These are phyloP conservation scores for Lucinisca nassula DNA, from an alignment of 2,888 invertebrate genomes.

Conservation along the genomic window DNA sequence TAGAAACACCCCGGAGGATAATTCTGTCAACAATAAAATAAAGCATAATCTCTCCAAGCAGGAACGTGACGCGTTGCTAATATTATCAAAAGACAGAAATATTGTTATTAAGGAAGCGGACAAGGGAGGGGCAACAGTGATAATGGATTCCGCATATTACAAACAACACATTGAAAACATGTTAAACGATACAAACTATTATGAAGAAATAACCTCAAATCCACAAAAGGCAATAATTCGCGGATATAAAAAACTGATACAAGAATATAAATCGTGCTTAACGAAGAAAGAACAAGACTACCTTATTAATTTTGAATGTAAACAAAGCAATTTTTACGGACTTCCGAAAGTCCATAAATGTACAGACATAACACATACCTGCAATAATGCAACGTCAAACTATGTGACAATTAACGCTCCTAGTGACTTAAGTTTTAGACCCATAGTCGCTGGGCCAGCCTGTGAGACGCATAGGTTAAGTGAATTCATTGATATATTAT, in stretches of 20 bases:
- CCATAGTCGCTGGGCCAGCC: not conserved
- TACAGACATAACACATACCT: too few relatives aligned
- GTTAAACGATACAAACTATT: not conserved
- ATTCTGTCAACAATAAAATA: not conserved
- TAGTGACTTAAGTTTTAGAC: not conserved
- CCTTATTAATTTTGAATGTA: not conserved
- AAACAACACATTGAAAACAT: not conserved
- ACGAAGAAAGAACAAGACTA: not conserved
- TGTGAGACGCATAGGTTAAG: not conserved
- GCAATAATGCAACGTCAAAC: too few relatives aligned
- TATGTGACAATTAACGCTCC: too few relatives aligned
- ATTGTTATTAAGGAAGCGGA: constrained; percentile 27
- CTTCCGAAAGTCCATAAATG: not conserved
- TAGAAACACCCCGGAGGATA: not conserved
- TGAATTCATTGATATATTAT: not conserved
- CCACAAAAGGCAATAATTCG: not conserved
- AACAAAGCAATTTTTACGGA: not conserved
- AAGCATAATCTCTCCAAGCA: not conserved
- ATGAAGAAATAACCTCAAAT: not conserved
- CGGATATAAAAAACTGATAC: not conserved
- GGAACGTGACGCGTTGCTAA: not conserved
- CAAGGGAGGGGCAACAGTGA: constrained; percentile 4
- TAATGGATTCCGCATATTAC: constrained; percentile 11
- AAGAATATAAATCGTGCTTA: not conserved
- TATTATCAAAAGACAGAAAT: not conserved